Evolutionary conservation across 2,888 invertebrate genomes (phyloP), one percentile per base, ranked within the genome.

Genomic region (Tenthredo distinguenda): DNA sequence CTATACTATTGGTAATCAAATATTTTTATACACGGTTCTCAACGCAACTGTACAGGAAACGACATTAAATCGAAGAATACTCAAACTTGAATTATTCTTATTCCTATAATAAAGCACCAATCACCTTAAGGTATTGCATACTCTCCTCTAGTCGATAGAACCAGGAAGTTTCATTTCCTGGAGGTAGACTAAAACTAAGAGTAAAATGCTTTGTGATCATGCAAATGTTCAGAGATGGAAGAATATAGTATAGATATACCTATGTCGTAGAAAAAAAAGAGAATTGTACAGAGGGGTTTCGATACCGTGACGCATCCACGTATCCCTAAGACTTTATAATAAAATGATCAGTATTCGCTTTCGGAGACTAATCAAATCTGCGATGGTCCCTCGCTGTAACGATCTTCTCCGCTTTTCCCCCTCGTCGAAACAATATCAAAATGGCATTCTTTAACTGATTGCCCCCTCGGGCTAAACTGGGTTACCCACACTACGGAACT

Each of bases 371-470:
- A 89, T 90, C 89, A 91, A 89, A 91, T 91, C 90, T 90, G 85
- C 87, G 86, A 87, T 88, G 85, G 89, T 87, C 88, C 89, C 87
- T 81, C 81, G 81, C 5, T 21, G 81, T 81, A 62, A 81, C 81
- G 81, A 81, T 81, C 58, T 81, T 81, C 62, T 68, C 68, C 68
- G 47, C 83, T 68, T 83, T 50, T 84, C 68, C 68, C 71, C 88
- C 89, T 86, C 88, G 88, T 47, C 68, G 83, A 68, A 90, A 89
- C 89, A 90, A 89, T 91, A 91, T 89, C 90, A 90, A 90, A 91
- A 89, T 90, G 90, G 90, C 90, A 90, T 91, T 91, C 90, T 91
- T 91, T 90, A 91, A 91, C 90, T 90, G 91, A 91, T 91, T 90
- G 90, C 88, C 90, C 89, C 91, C 90, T 88, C 89, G 90, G 90